Percentiles rank a stretch among this genome's conserved stretches.
These are phyloP conservation scores for Brachionus asplanchnoidis DNA, from an alignment of 1,140 invertebrate genomes.

Conservation along the genomic window DNA sequence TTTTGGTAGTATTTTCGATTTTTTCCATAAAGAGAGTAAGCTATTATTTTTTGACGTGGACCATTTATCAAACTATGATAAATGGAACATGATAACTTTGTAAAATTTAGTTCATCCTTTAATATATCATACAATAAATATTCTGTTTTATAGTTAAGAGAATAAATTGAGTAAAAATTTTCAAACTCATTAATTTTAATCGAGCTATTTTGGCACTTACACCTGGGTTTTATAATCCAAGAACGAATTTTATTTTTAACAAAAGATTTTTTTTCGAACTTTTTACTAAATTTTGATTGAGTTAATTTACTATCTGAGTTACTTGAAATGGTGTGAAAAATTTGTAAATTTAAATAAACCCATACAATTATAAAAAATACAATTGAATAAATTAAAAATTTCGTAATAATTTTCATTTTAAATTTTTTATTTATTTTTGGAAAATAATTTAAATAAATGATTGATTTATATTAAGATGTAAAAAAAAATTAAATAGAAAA, in stretches of 20 bases:
- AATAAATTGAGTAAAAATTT: slow-evolving; percentile 1
- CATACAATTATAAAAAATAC: not conserved
- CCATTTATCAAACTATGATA: slow-evolving; percentile 6
- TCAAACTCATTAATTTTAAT: not conserved
- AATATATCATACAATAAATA: not conserved
- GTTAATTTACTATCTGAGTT: not conserved
- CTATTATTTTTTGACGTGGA: not conserved
- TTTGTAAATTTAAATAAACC: not conserved
- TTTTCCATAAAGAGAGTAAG: slow-evolving; percentile 35
- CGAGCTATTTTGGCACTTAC: not conserved
- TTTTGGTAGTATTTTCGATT: not conserved
- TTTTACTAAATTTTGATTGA: not conserved
- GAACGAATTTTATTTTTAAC: not conserved
- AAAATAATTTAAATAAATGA: not conserved
- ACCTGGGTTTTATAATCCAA: not conserved
- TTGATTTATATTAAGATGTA: not conserved
- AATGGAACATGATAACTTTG: not conserved
- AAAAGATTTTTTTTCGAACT: not conserved
- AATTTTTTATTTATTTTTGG: not conserved
- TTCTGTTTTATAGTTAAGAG: not conserved
- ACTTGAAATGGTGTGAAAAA: not conserved
- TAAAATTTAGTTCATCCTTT: not conserved
- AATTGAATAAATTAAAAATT: not conserved
- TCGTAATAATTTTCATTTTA: not conserved
- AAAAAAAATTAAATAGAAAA: not conserved